These are phyloP conservation scores for Malurus alboscapulatus DNA, from an alignment of 2,113 vertebrate species.

Conservation along the genomic window DNA sequence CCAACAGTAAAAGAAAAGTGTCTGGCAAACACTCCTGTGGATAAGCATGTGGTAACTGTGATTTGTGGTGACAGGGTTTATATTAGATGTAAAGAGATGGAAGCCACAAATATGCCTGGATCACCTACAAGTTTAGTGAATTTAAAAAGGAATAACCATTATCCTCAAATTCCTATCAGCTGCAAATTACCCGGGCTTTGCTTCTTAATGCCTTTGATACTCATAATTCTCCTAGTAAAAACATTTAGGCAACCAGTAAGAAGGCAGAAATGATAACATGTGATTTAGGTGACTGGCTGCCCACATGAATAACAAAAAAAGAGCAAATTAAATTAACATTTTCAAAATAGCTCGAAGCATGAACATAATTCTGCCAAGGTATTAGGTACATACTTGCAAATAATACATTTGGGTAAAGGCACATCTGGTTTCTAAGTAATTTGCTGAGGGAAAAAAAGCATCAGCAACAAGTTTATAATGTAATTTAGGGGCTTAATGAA, in stretches of 20 bases:
- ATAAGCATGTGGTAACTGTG: neutral
- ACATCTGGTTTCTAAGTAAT: slow-evolving; percentile 15
- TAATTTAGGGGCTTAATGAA: slow-evolving; percentile 32
- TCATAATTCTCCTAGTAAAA: neutral
- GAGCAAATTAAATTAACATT: slow-evolving; percentile 30
- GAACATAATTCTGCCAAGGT: slow-evolving; percentile 14
- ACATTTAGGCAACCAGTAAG: neutral
- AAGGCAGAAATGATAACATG: neutral
- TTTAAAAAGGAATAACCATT: neutral
- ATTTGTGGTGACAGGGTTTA: neutral
- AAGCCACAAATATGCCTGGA: neutral
- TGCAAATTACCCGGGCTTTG: neutral
- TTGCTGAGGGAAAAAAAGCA: neutral
- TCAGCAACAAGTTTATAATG: neutral
- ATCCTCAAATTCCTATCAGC: neutral
- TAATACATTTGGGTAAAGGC: neutral
- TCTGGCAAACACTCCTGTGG: neutral
- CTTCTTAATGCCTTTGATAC: neutral
- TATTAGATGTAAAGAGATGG: neutral
- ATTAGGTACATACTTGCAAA: neutral
- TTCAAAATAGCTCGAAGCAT: slow-evolving; percentile 41
- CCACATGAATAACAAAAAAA: slow-evolving; percentile 1
- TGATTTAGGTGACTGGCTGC: slow-evolving; percentile 14
- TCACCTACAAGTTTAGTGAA: neutral
- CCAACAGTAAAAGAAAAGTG: neutral